Base-by-base conservation (phyloP, 2,888 invertebrate species). In the Himalopsyche tibetana region DNA sequence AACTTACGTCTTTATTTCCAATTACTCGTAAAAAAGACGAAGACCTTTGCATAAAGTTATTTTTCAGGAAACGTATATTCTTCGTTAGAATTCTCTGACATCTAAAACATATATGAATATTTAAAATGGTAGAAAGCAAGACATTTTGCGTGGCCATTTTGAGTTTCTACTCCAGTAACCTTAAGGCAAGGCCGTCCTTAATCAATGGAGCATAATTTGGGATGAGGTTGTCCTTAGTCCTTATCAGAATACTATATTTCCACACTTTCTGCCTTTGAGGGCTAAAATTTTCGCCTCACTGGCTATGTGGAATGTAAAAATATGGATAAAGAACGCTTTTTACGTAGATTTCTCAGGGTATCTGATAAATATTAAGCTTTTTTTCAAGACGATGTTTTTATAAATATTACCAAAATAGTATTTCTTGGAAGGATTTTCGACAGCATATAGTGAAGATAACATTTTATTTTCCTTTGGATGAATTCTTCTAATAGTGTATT, bases 161-260 rank as follows among this genome's bases (percentile, higher is more conserved):
- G n/a, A 63, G 63, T 63, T 63, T 63, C 63, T 19, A 15, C 63
- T 63, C 28, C 63, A 63, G 19, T 63, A 63, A 63, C 63, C 63
- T 63, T 63, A 63, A 9, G 2, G 63, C n/a, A 19, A 63, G 28
- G 63, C 63, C 63, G 28, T 63, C 63, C 63, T 28, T 63, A 63
- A 63, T 63, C 63, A 63, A 63, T 63, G 63, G 15, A 63, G 63
- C 63, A 63, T 63, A 63, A 63, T 63, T 63, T 63, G 63, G 63
- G 63, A 63, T 63, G 63, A 63, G 63, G 63, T 28, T 9, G 63
- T 15, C 28, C 19, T 63, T 63, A 63, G 63, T 15, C 28, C 19
- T 63, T 63, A 63, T 63, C 63, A 63, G 63, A 63, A 28, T 63
- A 63, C 63, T 19, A 63, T 28, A 56, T 56, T 56, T 17, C 56